These are phyloP conservation scores for Cranoglanis bouderius DNA, from an alignment of 2,113 vertebrate species.

Conservation along the genomic window DNA sequence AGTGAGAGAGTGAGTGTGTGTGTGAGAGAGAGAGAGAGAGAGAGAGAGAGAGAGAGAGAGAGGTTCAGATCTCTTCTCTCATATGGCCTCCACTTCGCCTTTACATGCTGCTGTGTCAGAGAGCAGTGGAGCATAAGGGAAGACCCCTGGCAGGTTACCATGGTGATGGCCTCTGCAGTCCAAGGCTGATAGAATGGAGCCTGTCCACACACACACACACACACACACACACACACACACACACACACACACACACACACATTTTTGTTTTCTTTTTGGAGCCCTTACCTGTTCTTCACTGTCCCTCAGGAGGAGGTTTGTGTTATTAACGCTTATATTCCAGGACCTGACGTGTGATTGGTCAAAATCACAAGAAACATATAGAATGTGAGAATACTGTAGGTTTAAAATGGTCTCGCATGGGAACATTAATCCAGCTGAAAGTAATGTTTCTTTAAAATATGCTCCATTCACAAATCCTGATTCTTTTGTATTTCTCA, in stretches of 20 bases:
- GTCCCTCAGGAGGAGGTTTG: not conserved
- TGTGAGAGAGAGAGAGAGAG: too few relatives aligned
- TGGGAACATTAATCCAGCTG: not conserved
- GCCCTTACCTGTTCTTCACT: not conserved
- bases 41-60: not conserved
- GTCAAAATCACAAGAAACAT: too few relatives aligned
- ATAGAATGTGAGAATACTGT: not conserved
- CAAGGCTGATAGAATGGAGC: slow-evolving; percentile 10
- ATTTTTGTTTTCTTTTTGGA: not conserved
- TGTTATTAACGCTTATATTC: not conserved
- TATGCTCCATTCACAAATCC: not conserved
- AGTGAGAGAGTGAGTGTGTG: too few relatives aligned
- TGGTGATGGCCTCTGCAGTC: slow-evolving; percentile 46
- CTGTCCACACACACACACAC: slow-evolving; percentile 1
- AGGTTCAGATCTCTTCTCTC: not conserved
- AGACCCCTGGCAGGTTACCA: slow-evolving; percentile 43
- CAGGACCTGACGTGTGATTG: not conserved
- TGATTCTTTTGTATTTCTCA: too few relatives aligned
- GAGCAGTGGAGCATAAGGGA: slow-evolving; percentile 36
- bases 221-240: not conserved
- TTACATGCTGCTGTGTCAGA: not conserved
- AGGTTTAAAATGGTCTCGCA: too few relatives aligned
- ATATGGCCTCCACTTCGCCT: not conserved
- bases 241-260: not conserved
- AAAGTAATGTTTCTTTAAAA: not conserved